Evolutionary conservation across 2,113 vertebrate species (phyloP).

Genomic region (Hystrix cristata): DNA sequence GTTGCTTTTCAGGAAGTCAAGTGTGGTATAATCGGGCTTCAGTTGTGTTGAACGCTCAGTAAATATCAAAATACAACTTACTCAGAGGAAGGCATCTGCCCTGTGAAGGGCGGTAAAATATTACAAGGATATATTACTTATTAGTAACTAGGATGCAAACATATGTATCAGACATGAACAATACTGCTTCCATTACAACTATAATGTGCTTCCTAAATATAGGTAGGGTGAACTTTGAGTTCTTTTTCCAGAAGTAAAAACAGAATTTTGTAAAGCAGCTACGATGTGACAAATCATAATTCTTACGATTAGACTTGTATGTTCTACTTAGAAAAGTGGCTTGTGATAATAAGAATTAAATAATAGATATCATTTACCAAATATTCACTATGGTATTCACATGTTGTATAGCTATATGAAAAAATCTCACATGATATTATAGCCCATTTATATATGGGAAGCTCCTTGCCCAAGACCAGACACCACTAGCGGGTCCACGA

Average conservation of each 20-base stretch:
- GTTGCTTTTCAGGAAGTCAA: conserved; percentile 80
- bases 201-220: neutral
- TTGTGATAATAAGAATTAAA: neutral
- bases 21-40: conserved; percentile 74
- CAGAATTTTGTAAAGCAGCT: neutral
- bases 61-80: conserved; percentile 36
- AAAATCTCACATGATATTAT: neutral
- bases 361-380: neutral
- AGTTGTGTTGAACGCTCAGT: conserved; percentile 78
- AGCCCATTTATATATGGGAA: neutral
- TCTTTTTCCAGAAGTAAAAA: neutral
- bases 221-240: neutral
- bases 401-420: neutral
- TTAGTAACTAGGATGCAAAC: neutral
- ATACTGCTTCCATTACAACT: neutral
- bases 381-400: neutral
- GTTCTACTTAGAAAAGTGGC: neutral
- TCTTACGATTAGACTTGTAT: neutral
- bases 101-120: neutral
- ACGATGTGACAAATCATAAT: neutral
- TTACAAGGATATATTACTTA: neutral
- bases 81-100: neutral
- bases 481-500: neutral
- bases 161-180: neutral
- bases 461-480: neutral